phyloP scores from a whole-genome alignment of 2,888 invertebrate genomes.

The Lasioglossum figueresi region DNA sequence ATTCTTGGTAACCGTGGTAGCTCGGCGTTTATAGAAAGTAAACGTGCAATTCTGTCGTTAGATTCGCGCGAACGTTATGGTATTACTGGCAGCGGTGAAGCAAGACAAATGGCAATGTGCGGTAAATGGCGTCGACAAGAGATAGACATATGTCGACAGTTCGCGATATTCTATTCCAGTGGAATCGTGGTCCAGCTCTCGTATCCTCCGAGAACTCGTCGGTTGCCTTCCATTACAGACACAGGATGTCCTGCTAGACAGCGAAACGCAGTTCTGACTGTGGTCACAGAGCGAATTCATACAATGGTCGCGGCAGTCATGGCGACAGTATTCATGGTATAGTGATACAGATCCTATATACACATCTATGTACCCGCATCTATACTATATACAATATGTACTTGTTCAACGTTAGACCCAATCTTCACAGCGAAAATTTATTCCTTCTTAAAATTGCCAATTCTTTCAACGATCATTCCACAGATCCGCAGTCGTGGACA shows the following conservation, averaged over 20 bases:
- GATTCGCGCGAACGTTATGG: slow-evolving; percentile 42
- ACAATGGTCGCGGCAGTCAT: slow-evolving; percentile 52
- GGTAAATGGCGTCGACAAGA: slow-evolving; percentile 64
- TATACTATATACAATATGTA: not conserved
- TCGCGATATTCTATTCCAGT: slow-evolving; percentile 70
- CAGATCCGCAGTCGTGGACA: too few relatives aligned
- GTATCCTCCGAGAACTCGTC: slow-evolving; percentile 72
- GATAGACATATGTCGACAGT: slow-evolving; percentile 67
- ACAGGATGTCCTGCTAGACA: slow-evolving; percentile 46
- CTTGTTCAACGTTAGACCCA: not conserved
- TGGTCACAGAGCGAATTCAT: slow-evolving; percentile 57
- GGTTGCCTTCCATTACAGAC: slow-evolving; percentile 66
- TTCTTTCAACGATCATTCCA: not conserved
- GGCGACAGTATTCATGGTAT: slow-evolving; percentile 28
- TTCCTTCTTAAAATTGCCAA: not conserved
- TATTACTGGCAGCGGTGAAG: slow-evolving; percentile 60
- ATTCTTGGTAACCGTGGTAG: not conserved
- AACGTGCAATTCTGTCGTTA: slow-evolving; percentile 34
- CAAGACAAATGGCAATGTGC: slow-evolving; percentile 73
- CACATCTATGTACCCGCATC: not conserved
- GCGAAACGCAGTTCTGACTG: slow-evolving; percentile 43
- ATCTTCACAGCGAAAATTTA: slow-evolving; percentile 32
- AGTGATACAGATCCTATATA: slow-evolving; percentile 30
- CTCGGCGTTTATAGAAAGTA: not conserved
- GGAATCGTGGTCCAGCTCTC: slow-evolving; percentile 48